These are phyloP conservation scores for Prosapia bicincta DNA, from an alignment of 2,888 invertebrate species.

Conservation along the genomic window DNA sequence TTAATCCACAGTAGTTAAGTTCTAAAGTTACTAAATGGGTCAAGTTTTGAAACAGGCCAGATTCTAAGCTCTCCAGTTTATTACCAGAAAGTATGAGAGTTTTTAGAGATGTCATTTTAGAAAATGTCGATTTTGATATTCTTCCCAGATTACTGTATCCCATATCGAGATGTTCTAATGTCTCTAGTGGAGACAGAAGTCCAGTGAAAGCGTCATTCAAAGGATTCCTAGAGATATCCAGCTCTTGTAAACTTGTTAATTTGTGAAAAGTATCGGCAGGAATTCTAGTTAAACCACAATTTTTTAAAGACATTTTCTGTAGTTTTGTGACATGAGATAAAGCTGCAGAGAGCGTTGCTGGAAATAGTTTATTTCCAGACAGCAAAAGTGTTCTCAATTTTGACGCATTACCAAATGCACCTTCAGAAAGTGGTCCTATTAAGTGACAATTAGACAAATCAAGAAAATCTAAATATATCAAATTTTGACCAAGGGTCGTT, in stretches of 20 bases:
- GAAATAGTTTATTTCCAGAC: slow-evolving; percentile 65
- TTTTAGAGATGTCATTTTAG: slow-evolving; percentile 65
- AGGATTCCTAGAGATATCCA: slow-evolving; percentile 69
- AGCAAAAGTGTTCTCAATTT: slow-evolving; percentile 61
- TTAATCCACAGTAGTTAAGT: slow-evolving; percentile 64
- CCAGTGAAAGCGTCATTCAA: slow-evolving; percentile 61
- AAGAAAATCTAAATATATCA: slow-evolving; percentile 60
- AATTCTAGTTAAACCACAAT: slow-evolving; percentile 60
- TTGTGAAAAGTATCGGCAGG: slow-evolving; percentile 62
- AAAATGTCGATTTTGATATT: slow-evolving; percentile 61
- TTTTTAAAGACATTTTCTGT: slow-evolving; percentile 62
- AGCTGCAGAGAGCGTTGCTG: slow-evolving; percentile 63
- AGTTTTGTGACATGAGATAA: slow-evolving; percentile 61
- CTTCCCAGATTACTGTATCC: slow-evolving; percentile 66
- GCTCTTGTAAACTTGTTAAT: slow-evolving; percentile 61
- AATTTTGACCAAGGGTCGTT: slow-evolving; percentile 59
- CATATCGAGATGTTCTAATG: slow-evolving; percentile 67
- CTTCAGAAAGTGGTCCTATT: slow-evolving; percentile 62
- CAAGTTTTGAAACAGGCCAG: slow-evolving; percentile 63
- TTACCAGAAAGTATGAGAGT: slow-evolving; percentile 65
- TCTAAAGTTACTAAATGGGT: slow-evolving; percentile 64
- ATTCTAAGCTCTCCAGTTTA: slow-evolving; percentile 60
- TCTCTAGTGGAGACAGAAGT: slow-evolving; percentile 60
- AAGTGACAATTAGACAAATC: slow-evolving; percentile 67
- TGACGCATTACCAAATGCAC: slow-evolving; percentile 65